Conservation (phyloP, 2,888 invertebrate species). For the Dolichopus griseipennis region DNA sequence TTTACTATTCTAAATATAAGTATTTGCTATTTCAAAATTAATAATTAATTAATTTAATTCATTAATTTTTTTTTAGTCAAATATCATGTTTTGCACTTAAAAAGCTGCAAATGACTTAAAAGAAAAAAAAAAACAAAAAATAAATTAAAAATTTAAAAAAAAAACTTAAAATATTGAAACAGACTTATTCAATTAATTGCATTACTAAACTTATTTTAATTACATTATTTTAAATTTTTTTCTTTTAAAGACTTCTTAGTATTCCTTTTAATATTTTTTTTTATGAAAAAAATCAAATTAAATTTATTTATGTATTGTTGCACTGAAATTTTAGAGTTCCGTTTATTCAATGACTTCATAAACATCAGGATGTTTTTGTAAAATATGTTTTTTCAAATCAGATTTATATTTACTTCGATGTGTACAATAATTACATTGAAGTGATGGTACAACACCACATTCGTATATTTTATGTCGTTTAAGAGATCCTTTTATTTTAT, state of each 20-base stretch:
- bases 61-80: not conserved
- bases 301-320: too few species aligned
- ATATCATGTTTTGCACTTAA: not conserved
- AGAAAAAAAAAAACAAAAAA: not conserved
- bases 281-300: too few species aligned
- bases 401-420: conserved; percentile 44
- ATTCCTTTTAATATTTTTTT: not conserved
- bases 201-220: not conserved
- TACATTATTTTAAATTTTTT: too few species aligned
- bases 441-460: conserved; percentile 46
- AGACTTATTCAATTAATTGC: not conserved
- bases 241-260: not conserved
- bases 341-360: not conserved
- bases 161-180: not conserved
- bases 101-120: not conserved
- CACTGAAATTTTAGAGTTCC: too few species aligned
- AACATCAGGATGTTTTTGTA: conserved; percentile 33
- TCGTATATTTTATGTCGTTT: conserved; percentile 69
- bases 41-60: not conserved
- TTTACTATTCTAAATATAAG: not conserved
- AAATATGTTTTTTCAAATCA: conserved; percentile 40
- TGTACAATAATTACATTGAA: conserved; percentile 38
- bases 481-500: conserved; percentile 70
- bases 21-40: not conserved
- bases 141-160: not conserved